Conservation (phyloP, 2,113 vertebrate genomes). For the Xenotilapia flavipinnis region DNA sequence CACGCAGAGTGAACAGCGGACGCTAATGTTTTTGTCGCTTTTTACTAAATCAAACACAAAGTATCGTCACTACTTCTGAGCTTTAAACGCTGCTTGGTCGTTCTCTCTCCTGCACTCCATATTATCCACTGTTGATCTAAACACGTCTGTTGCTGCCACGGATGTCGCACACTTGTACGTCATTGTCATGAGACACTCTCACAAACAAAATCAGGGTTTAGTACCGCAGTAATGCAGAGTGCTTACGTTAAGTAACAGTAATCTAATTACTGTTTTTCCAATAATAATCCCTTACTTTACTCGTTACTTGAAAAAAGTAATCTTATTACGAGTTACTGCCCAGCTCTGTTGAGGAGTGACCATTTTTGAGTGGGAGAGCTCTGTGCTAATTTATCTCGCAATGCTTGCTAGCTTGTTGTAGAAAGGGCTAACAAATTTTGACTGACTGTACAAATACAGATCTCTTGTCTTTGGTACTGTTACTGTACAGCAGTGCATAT, state of each 20-base stretch:
- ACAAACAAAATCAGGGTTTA: background rate
- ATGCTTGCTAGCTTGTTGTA: background rate
- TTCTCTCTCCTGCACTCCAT: background rate
- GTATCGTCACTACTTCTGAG: background rate
- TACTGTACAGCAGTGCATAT: background rate
- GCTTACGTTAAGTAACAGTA: background rate
- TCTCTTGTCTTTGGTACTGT: background rate
- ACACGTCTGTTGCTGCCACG: background rate
- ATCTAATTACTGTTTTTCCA: background rate
- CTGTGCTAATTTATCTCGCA: background rate
- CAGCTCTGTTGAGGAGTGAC: background rate
- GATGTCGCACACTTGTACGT: background rate
- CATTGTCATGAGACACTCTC: background rate
- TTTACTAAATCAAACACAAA: background rate
- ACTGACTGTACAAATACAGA: background rate
- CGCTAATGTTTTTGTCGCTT: background rate
- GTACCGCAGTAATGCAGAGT: rapidly evolving
- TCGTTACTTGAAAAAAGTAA: background rate
- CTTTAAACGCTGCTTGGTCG: background rate
- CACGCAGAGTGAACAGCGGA: background rate
- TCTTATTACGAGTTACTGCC: background rate
- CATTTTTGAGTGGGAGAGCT: background rate
- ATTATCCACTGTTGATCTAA: background rate
- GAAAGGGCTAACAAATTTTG: background rate
- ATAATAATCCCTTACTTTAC: background rate